Evolutionary conservation across 2,113 vertebrate genomes (phyloP).

Genomic region (Sorex araneus): DNA sequence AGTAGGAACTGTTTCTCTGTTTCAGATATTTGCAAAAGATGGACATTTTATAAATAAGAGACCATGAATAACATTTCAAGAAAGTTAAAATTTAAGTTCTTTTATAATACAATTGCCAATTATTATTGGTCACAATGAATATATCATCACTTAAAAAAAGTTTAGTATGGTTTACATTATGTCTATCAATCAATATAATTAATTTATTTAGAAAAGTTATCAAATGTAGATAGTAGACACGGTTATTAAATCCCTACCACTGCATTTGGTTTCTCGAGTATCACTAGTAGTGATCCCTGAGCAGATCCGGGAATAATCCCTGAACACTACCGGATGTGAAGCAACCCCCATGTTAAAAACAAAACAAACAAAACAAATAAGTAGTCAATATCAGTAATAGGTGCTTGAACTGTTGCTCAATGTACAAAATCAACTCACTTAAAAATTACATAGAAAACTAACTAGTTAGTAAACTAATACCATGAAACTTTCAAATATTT

Average conservation of each 20-base stretch:
- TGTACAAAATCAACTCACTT: slow-evolving; percentile 7
- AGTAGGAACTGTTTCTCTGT: not conserved
- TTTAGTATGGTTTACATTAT: not conserved
- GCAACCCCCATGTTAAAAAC: too few relatives aligned
- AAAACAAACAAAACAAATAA: not conserved
- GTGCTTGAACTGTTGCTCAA: not conserved
- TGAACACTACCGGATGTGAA: too few relatives aligned
- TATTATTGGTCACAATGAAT: not conserved
- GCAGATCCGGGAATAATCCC: too few relatives aligned
- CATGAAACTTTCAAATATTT: not conserved
- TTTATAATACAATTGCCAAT: not conserved
- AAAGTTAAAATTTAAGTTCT: not conserved
- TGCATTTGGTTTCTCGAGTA: too few relatives aligned
- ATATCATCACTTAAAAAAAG: not conserved
- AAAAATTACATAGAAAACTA: not conserved
- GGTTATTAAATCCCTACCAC: too few relatives aligned
- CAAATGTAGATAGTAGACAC: too few relatives aligned
- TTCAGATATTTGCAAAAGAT: not conserved
- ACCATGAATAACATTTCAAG: not conserved
- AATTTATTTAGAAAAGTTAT: not conserved
- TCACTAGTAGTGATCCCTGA: too few relatives aligned
- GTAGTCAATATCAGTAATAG: not conserved
- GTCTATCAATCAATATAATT: not conserved
- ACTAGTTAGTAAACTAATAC: not conserved
- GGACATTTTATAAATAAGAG: slow-evolving; percentile 20